Conservation (phyloP, 2,797 vertebrate genomes). For the Melanogrammus aeglefinus region DNA sequence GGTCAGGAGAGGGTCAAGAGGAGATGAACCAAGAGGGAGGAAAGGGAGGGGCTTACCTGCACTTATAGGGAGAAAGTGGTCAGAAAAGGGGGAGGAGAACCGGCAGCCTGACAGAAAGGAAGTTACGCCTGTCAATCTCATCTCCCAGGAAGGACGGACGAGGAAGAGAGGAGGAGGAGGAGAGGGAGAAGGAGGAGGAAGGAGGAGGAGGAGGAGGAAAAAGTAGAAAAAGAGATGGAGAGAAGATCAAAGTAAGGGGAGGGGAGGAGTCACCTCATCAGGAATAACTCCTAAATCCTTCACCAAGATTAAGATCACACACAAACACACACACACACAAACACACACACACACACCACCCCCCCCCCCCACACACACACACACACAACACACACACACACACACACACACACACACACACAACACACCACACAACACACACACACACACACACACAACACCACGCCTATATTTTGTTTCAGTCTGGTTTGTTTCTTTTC, state of each 20-base stretch:
- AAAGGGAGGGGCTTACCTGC: conserved; percentile 82
- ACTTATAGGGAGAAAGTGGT: conserved; percentile 77
- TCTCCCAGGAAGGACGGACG: conserved; percentile 55
- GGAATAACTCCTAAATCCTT: conserved; percentile 1
- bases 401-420: background rate
- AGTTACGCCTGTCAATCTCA: conserved; percentile 77
- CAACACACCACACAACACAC: too few species aligned
- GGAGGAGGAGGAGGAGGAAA: conserved; percentile 32
- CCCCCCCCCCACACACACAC: too few species aligned
- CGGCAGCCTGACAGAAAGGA: conserved; percentile 75
- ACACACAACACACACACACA: too few species aligned
- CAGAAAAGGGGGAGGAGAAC: conserved; percentile 83
- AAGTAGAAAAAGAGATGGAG: conserved; percentile 52
- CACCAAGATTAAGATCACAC: background rate
- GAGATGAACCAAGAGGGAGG: background rate
- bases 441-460: background rate
- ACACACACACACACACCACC: too few species aligned
- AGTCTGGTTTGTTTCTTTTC: background rate
- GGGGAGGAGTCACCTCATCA: background rate
- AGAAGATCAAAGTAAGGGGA: conserved; percentile 44
- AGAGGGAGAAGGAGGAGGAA: too few species aligned
- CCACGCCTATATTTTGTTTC: background rate
- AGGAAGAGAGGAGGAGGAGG: conserved; percentile 25
- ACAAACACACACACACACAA: background rate
- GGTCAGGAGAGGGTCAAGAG: background rate